Percentiles rank a stretch among this genome's conserved stretches.
phyloP scores from a whole-genome alignment of 2,888 invertebrate species.

The Buathra laborator region DNA sequence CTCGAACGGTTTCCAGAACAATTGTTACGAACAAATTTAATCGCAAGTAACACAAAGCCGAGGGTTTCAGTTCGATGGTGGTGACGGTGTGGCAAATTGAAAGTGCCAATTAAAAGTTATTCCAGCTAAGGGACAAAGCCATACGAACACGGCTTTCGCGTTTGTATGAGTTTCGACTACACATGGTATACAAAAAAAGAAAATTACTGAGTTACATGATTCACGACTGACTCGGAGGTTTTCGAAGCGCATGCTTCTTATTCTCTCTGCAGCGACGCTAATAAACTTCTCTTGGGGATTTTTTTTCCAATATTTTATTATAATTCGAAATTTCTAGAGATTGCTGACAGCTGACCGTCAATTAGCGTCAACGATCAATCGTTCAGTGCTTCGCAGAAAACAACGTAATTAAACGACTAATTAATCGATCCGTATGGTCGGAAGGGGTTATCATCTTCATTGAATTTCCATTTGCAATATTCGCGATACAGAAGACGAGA shows the following conservation, averaged over 20 bases:
- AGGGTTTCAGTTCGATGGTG: constrained; percentile 23
- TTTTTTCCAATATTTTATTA: neutral
- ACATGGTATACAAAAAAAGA: neutral
- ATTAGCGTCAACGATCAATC: neutral
- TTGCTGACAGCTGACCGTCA: neutral
- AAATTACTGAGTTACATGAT: neutral
- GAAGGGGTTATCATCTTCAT: neutral
- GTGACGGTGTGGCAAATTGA: constrained; percentile 71
- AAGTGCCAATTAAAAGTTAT: constrained; percentile 81
- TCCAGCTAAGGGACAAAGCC: constrained; percentile 48
- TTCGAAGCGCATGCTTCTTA: neutral
- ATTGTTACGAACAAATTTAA: constrained; percentile 71
- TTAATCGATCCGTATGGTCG: no score
- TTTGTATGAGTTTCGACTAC: constrained; percentile 9
- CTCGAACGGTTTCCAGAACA: constrained; percentile 30
- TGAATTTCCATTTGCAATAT: neutral
- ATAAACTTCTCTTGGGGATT: neutral
- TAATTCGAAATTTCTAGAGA: neutral
- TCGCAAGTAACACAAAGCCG: constrained; percentile 71
- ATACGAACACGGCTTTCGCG: constrained; percentile 33
- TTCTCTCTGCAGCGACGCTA: neutral
- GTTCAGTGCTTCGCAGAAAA: no score
- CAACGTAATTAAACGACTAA: no score
- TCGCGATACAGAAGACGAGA: neutral
- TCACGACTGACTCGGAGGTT: neutral